Conservation (phyloP, 2,797 vertebrate genomes). For the Silurus lanzhouensis region DNA sequence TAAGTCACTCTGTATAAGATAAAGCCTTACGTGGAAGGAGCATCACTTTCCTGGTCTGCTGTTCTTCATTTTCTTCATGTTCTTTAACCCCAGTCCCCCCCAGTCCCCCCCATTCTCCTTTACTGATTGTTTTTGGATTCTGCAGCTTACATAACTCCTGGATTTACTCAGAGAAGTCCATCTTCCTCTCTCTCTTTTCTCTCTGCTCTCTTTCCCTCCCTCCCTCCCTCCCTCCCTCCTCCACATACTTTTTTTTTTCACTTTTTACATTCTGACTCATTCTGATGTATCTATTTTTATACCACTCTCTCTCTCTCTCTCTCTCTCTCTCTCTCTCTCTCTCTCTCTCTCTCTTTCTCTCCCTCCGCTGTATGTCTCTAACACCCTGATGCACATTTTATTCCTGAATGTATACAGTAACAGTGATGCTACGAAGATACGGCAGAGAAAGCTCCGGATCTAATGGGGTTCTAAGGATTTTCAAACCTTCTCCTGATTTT, state of each 20-base stretch:
- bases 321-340: constrained; percentile 55
- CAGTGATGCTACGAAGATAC: constrained; percentile 60
- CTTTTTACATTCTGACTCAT: constrained; percentile 55
- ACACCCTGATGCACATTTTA: constrained; percentile 64
- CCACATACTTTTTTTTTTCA: constrained; percentile 12
- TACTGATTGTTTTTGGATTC: constrained; percentile 48
- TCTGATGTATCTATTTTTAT: constrained; percentile 56
- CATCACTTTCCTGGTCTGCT: background rate
- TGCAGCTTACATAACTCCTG: constrained; percentile 69
- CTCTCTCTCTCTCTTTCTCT: constrained; percentile 54
- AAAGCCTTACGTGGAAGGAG: background rate
- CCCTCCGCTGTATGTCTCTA: constrained; percentile 64
- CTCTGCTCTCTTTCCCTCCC: constrained; percentile 44
- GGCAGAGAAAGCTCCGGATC: constrained; percentile 50
- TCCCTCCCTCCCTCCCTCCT: constrained; percentile 48
- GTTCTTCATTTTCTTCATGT: constrained; percentile 10
- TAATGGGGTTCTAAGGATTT: constrained; percentile 56
- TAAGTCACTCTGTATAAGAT: too few species aligned
- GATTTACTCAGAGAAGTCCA: constrained; percentile 66
- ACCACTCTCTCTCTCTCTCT: constrained; percentile 55
- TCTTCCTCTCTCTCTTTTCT: constrained; percentile 47
- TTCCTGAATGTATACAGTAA: constrained; percentile 67
- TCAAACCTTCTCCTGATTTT: constrained; percentile 52
- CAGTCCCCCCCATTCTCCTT: background rate
- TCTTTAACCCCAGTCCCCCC: constrained; percentile 16